phyloP scores from a whole-genome alignment of 2,797 vertebrate genomes.

The Parauchenoglanis ngamensis region DNA sequence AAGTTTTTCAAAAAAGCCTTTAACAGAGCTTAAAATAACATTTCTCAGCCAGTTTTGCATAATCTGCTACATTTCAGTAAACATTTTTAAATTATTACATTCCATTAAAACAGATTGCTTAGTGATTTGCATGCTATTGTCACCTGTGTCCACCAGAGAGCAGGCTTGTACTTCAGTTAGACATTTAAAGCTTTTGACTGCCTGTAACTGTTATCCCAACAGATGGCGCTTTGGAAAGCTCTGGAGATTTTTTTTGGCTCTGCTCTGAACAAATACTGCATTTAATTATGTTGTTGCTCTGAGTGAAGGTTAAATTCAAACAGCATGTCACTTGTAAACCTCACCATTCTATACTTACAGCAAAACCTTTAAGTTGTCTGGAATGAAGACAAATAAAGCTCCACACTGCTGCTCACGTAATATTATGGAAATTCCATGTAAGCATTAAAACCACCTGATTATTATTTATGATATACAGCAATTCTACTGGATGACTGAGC shows the following conservation, averaged over 20 bases:
- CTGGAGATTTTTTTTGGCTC: background rate
- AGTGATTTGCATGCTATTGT: background rate
- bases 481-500: slow-evolving; percentile 25
- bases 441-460: slow-evolving; percentile 19
- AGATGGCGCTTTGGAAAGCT: slow-evolving; percentile 46
- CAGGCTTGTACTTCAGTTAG: slow-evolving; percentile 61
- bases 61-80: background rate
- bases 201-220: slow-evolving; percentile 17
- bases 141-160: slow-evolving; percentile 67
- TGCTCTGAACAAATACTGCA: slow-evolving; percentile 42
- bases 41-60: background rate
- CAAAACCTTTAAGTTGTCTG: slow-evolving; percentile 25
- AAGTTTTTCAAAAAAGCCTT: background rate
- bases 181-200: background rate
- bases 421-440: slow-evolving; percentile 9
- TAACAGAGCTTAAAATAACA: background rate
- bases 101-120: background rate
- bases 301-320: slow-evolving; percentile 29
- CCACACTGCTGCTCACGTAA: slow-evolving; percentile 10
- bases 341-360: slow-evolving; percentile 12
- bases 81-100: background rate
- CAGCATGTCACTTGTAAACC: slow-evolving; percentile 35
- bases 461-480: slow-evolving; percentile 28
- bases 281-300: slow-evolving; percentile 32
- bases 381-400: slow-evolving; percentile 1